Evolutionary conservation across 2,113 vertebrate genomes (phyloP).

Genomic region (Ammodytes dubius): DNA sequence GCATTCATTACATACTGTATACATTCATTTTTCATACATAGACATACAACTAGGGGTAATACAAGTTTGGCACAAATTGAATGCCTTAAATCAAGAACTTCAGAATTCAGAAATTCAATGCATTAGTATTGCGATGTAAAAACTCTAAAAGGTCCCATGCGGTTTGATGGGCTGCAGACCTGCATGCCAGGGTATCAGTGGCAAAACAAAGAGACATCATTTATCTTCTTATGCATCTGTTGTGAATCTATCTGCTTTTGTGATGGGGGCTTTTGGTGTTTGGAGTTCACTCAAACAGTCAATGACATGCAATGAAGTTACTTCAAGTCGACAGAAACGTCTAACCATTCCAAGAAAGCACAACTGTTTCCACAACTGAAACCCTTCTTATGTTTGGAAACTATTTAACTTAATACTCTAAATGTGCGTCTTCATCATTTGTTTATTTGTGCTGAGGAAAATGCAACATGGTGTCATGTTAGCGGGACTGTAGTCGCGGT

Average conservation of each 20-base stretch:
- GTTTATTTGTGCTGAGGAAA: not conserved
- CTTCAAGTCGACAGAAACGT: slow-evolving; percentile 39
- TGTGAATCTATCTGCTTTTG: slow-evolving; percentile 69
- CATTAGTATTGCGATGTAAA: not conserved
- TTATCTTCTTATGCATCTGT: slow-evolving; percentile 65
- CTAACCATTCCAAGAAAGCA: slow-evolving; percentile 20
- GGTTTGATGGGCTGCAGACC: slow-evolving; percentile 1
- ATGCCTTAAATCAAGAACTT: not conserved
- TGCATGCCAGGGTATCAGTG: slow-evolving; percentile 21
- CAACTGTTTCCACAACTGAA: slow-evolving; percentile 26
- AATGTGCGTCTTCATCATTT: slow-evolving; percentile 8
- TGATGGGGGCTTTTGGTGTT: slow-evolving; percentile 37
- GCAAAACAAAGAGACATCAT: slow-evolving; percentile 31
- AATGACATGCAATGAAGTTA: slow-evolving; percentile 10
- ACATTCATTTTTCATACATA: not conserved
- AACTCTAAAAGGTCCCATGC: slow-evolving; percentile 2
- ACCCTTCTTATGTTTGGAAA: not conserved
- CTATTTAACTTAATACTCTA: not conserved
- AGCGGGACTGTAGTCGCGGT: slow-evolving; percentile 32
- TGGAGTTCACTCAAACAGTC: slow-evolving; percentile 34
- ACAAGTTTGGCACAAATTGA: not conserved
- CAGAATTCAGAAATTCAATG: not conserved
- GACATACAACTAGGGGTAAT: not conserved
- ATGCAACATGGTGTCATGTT: slow-evolving; percentile 25
- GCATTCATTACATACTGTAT: not conserved